Conservation (phyloP, 2,888 invertebrate genomes). For the Leptogaster cylindrica region DNA sequence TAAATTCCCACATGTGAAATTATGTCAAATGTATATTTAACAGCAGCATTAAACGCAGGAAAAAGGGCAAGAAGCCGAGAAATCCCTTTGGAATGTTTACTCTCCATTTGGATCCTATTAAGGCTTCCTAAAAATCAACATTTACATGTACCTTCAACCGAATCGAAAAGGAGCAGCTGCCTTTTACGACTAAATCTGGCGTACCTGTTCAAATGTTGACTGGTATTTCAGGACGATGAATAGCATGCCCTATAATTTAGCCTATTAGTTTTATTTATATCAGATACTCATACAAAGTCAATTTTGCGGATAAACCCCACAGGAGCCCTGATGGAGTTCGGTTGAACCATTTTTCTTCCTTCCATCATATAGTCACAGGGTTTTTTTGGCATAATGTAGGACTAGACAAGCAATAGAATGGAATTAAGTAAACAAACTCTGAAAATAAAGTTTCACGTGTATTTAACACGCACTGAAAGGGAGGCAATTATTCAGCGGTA, state of each 20-base stretch:
- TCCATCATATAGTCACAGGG: constrained; percentile 14
- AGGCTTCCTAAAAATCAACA: constrained; percentile 33
- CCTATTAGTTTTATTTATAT: constrained; percentile 38
- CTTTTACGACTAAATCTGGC: constrained; percentile 9
- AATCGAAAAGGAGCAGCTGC: not conserved
- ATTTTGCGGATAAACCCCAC: constrained; percentile 34
- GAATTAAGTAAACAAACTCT: constrained; percentile 40
- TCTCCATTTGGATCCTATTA: constrained; percentile 23
- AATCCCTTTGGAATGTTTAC: constrained; percentile 28
- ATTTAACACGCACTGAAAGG: constrained; percentile 34
- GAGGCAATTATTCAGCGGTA: constrained; percentile 23
- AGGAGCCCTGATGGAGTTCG: constrained; percentile 1
- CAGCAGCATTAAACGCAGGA: no score
- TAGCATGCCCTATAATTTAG: constrained; percentile 36
- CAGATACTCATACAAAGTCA: constrained; percentile 38
- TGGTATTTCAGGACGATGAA: constrained; percentile 16
- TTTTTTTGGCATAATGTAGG: constrained; percentile 31
- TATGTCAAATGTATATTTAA: no score
- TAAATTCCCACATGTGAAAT: no score
- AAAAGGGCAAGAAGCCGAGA: not conserved
- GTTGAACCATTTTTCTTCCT: constrained; percentile 33
- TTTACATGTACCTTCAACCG: constrained; percentile 20
- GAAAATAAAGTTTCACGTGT: constrained; percentile 37
- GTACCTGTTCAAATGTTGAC: constrained; percentile 20
- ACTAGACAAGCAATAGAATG: constrained; percentile 33